phyloP scores from a whole-genome alignment of 2,113 vertebrate genomes.

The Clarias gariepinus region DNA sequence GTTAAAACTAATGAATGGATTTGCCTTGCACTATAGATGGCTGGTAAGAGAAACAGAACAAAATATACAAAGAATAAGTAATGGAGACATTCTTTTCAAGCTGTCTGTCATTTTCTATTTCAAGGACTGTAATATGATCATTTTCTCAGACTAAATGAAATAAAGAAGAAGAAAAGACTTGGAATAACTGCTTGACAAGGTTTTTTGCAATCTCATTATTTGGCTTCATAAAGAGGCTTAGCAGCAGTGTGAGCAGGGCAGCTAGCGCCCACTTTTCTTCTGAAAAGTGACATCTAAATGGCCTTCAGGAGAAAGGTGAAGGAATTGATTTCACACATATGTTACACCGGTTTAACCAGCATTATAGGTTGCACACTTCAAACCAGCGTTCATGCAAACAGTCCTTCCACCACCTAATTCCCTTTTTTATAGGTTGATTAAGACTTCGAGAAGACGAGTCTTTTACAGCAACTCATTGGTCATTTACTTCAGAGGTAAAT shows the following conservation, averaged over 20 bases:
- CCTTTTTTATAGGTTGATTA: slow-evolving; percentile 62
- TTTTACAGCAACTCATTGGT: slow-evolving; percentile 60
- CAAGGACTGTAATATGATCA: slow-evolving; percentile 19
- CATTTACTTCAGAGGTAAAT: slow-evolving; percentile 68
- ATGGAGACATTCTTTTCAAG: slow-evolving; percentile 12
- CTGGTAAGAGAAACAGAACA: slow-evolving; percentile 19
- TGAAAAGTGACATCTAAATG: slow-evolving; percentile 60
- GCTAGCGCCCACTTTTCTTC: slow-evolving; percentile 28
- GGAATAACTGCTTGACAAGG: slow-evolving; percentile 27
- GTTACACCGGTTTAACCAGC: slow-evolving; percentile 61
- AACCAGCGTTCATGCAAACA: slow-evolving; percentile 53
- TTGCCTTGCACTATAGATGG: slow-evolving; percentile 10
- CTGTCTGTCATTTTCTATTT: slow-evolving; percentile 4
- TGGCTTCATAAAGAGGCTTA: slow-evolving; percentile 30
- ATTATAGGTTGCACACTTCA: slow-evolving; percentile 58
- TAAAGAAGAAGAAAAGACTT: slow-evolving; percentile 5
- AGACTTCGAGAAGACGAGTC: slow-evolving; percentile 52
- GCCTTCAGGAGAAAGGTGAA: slow-evolving; percentile 56
- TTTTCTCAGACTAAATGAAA: slow-evolving; percentile 36
- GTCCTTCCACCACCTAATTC: slow-evolving; percentile 53
- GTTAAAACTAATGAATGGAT: slow-evolving; percentile 36
- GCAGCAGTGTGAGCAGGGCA: slow-evolving; percentile 12
- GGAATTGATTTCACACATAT: slow-evolving; percentile 70
- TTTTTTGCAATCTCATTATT: slow-evolving; percentile 42
- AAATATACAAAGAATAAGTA: background rate